Base-by-base conservation (phyloP, 2,888 invertebrate species). In the Xanthia togata region DNA sequence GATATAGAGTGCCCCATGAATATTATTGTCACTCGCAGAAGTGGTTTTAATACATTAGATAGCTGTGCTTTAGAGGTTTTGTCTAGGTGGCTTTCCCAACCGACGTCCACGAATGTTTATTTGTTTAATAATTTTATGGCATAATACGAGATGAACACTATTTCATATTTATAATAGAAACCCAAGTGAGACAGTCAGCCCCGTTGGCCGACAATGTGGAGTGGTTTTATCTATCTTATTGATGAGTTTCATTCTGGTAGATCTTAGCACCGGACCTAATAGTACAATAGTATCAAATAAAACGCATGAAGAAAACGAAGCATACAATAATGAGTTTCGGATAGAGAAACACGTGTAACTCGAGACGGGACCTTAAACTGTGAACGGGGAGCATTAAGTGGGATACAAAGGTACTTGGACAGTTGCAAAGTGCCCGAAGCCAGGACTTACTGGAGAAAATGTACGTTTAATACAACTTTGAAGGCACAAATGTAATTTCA, bases 401-500 rank as follows among this genome's bases (percentile, higher is more conserved):
- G 63, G 70, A 60, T 71, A 76, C 35, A 67, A 69, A 76, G 70
- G 73, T 77, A 76, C 69, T 78, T 73, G 69, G 64, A 78, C 73
- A 73, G 80, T 76, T 73, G 31, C 55, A 47, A 79, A 86, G 71
- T 64, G 88, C 85, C 83, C 31, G 26, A 64, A 78, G 88, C 71
- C 35, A 73, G 71, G 73, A 59, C 76, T 80, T 63, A 35, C 35
- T 38, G 77, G 14, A 57, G 60, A 72, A 73, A 84, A 80, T 78
- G 70, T 73, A 70, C 68, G 70, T 73, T 73, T 76, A 71, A 70
- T 73, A 80, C 41, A 85, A 87, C 67, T 81, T 84, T 67, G 62
- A 59, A 77, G 38, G 76, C 75, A 79, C 75, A 76, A 79, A 81
- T 77, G 68, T 84, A 83, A 79, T 81, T 81, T 79, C 73, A 76